Evolutionary conservation across 1,140 invertebrate genomes (phyloP), one percentile per base, ranked within the genome.

Genomic region (Ectropis grisescens): DNA sequence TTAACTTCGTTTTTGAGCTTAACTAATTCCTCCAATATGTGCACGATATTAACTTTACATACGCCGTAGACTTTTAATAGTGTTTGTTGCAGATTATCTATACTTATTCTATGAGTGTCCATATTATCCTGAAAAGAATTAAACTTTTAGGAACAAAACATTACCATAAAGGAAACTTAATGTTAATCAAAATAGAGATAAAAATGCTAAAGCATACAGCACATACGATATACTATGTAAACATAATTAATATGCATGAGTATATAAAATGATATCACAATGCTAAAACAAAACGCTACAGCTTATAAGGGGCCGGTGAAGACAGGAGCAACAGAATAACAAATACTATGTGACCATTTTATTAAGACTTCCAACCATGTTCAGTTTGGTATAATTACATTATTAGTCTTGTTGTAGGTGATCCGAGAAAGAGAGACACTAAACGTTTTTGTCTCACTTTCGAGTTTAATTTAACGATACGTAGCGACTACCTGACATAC

Each of bases 231-330:
- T n/a, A 19, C 16, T 19, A 19, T 8, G 16, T 19, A 19, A 19
- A 19, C 16, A 19, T n/a, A n/a, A n/a, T n/a, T n/a, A n/a, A n/a
- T n/a, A n/a, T n/a, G n/a, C n/a, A n/a, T n/a, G n/a, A n/a, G n/a
- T n/a, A n/a, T n/a, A n/a, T n/a, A n/a, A n/a, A n/a, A n/a, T n/a
- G n/a, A n/a, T n/a, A n/a, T n/a, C n/a, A n/a, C n/a, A n/a, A n/a
- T n/a, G n/a, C n/a, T n/a, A n/a, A n/a, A n/a, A n/a, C n/a, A n/a
- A n/a, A n/a, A n/a, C n/a, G n/a, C n/a, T n/a, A n/a, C n/a, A n/a
- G n/a, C n/a, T n/a, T n/a, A n/a, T n/a, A 87, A 81, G 55, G 87
- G 82, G 70, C 85, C 85, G 78, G 89, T 83, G 64, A 88, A 85
- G 78, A 87, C 86, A 84, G 88, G 86, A 64, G 87, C 86, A 68